phyloP scores from a whole-genome alignment of 2,797 vertebrate genomes.

The Siniperca undulata region DNA sequence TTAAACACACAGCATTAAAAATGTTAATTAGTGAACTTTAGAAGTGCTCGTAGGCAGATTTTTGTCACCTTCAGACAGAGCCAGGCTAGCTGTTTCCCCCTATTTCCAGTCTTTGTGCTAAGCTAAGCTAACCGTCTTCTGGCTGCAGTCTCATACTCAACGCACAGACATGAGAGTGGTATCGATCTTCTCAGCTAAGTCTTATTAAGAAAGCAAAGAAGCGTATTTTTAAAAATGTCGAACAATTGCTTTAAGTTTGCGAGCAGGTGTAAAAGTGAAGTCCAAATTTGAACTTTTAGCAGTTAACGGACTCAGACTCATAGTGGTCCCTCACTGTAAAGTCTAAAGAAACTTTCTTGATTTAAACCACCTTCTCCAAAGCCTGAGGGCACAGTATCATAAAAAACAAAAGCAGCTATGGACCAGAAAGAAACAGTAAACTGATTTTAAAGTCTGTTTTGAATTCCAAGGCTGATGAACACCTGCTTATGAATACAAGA shows the following conservation, averaged over 20 bases:
- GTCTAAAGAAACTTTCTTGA: slow-evolving; percentile 2
- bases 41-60: background rate
- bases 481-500: slow-evolving; percentile 42
- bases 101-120: background rate
- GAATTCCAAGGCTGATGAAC: slow-evolving; percentile 33
- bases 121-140: background rate
- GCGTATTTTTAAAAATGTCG: background rate
- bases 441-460: slow-evolving; percentile 22
- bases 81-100: background rate
- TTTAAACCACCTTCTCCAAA: background rate
- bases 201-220: background rate
- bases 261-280: background rate
- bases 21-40: background rate
- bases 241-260: background rate
- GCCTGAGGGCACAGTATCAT: background rate
- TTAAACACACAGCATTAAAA: background rate
- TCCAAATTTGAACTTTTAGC: background rate
- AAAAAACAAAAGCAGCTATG: slow-evolving; percentile 14
- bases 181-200: background rate
- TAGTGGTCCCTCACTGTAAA: background rate
- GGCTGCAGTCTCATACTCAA: background rate
- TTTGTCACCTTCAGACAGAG: background rate
- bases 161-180: background rate
- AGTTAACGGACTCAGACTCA: background rate
- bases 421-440: slow-evolving; percentile 17